phyloP scores from a whole-genome alignment of 2,888 invertebrate species.

The Pandemis heparana region DNA sequence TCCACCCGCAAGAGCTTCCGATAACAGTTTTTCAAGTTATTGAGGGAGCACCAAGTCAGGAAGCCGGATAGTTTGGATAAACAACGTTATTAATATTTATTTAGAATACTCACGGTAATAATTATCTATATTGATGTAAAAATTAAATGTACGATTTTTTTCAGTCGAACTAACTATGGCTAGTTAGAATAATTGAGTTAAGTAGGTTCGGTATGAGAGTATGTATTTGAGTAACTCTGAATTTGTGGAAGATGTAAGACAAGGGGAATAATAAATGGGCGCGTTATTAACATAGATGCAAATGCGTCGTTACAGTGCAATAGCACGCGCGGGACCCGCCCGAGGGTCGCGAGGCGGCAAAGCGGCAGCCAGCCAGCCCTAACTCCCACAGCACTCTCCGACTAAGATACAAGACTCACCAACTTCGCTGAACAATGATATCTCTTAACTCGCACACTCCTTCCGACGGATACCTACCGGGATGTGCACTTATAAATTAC shows the following conservation, averaged over 20 bases:
- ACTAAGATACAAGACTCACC: conserved; percentile 51
- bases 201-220: conserved; percentile 45
- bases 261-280: conserved; percentile 61
- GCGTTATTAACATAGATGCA: conserved; percentile 68
- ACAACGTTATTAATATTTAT: conserved; percentile 15
- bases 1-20: conserved; percentile 72
- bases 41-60: conserved; percentile 69
- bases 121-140: not conserved
- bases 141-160: conserved; percentile 1
- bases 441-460: conserved; percentile 46
- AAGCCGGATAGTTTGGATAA: conserved; percentile 41
- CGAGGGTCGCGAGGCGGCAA: conserved; percentile 49
- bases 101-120: not conserved
- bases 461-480: conserved; percentile 30
- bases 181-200: conserved; percentile 45
- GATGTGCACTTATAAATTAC: conserved; percentile 39
- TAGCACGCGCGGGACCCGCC: conserved; percentile 58
- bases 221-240: conserved; percentile 27
- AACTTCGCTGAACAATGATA: conserved; percentile 55
- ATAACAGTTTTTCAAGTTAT: conserved; percentile 81
- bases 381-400: conserved; percentile 50
- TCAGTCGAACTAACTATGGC: too few species aligned
- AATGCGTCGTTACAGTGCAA: conserved; percentile 63
- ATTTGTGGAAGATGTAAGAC: conserved; percentile 48
- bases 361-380: conserved; percentile 42